Evolutionary conservation across 35 echinoderm and acorn worm species (phyloP).

Genomic region (Stichopus chloronotus): DNA sequence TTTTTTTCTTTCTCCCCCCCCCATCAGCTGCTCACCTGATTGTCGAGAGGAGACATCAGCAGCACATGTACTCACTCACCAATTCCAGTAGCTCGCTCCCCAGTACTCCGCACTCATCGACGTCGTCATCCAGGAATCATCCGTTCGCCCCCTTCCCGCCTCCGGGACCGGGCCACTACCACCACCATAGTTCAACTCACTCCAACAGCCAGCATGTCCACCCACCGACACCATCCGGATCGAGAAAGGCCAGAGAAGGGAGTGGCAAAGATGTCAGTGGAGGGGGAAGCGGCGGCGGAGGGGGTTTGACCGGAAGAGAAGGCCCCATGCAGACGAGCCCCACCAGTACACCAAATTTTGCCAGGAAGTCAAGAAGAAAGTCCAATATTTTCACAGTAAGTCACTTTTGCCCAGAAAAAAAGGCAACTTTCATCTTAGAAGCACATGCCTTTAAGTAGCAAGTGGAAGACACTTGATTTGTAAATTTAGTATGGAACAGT

Average conservation of each 20-base stretch:
- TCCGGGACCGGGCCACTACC: slow-evolving; percentile 54
- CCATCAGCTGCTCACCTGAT: slow-evolving; percentile 91
- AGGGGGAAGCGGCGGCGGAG: slow-evolving; percentile 49
- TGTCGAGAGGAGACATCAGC: slow-evolving; percentile 83
- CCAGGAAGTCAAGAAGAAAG: slow-evolving; percentile 90
- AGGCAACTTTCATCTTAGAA: no score
- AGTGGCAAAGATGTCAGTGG: slow-evolving; percentile 65
- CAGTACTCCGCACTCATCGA: slow-evolving; percentile 88
- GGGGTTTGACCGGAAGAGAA: slow-evolving; percentile 49
- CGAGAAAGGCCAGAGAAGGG: slow-evolving; percentile 59
- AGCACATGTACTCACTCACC: slow-evolving; percentile 73
- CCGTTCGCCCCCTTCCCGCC: slow-evolving; percentile 72
- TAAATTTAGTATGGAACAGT: no score
- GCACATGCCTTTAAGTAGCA: no score
- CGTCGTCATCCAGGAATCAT: slow-evolving; percentile 70
- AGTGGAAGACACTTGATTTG: no score
- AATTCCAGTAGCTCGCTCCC: slow-evolving; percentile 91
- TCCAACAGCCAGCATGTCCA: slow-evolving; percentile 88
- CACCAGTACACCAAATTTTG: slow-evolving; percentile 97
- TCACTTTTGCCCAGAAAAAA: background rate
- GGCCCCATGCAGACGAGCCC: slow-evolving; percentile 85
- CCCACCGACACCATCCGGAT: slow-evolving; percentile 58
- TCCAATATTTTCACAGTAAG: slow-evolving; percentile 94
- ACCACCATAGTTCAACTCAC: slow-evolving; percentile 82
- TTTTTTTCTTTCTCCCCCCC: slow-evolving; percentile 13